phyloP scores from a whole-genome alignment of 2,888 invertebrate species.

The Lymantria monacha region DNA sequence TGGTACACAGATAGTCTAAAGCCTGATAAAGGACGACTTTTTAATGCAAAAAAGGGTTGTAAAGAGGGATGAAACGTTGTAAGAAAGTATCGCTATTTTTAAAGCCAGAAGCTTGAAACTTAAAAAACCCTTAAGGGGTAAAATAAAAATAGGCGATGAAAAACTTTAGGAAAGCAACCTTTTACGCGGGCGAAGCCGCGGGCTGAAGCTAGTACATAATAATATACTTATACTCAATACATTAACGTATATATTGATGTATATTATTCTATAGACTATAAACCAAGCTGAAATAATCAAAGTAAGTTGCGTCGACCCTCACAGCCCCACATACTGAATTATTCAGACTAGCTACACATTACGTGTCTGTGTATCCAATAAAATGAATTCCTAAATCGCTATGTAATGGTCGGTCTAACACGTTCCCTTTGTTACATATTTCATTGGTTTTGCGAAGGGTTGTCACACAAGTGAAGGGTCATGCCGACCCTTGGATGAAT shows the following conservation, averaged over 20 bases:
- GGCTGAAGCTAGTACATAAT: too few species aligned
- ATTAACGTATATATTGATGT: too few species aligned
- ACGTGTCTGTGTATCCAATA: conserved; percentile 53
- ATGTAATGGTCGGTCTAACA: conserved; percentile 54
- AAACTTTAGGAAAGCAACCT: too few species aligned
- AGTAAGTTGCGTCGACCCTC: conserved; percentile 43
- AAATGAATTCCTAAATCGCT: conserved; percentile 54
- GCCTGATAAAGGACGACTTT: too few species aligned
- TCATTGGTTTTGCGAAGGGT: conserved; percentile 60
- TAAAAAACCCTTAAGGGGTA: too few species aligned
- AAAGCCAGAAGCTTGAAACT: too few species aligned
- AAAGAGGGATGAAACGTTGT: too few species aligned
- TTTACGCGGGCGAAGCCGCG: too few species aligned
- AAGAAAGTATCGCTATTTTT: conserved; percentile 9
- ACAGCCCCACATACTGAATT: conserved; percentile 44
- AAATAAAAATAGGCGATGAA: too few species aligned
- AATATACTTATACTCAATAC: too few species aligned
- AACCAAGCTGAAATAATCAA: conserved; percentile 48
- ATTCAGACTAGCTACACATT: conserved; percentile 52
- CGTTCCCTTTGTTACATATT: conserved; percentile 72
- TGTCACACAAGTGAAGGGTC: conserved; percentile 58
- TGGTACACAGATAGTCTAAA: too few species aligned
- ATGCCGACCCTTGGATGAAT: conserved; percentile 44
- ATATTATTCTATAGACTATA: conserved; percentile 46
- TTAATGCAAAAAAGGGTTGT: too few species aligned